A percentile compares a stretch with the other conserved stretches of the same genome.
phyloP scores from a whole-genome alignment of 2,797 vertebrate species.

The Novumbra hubbsi region DNA sequence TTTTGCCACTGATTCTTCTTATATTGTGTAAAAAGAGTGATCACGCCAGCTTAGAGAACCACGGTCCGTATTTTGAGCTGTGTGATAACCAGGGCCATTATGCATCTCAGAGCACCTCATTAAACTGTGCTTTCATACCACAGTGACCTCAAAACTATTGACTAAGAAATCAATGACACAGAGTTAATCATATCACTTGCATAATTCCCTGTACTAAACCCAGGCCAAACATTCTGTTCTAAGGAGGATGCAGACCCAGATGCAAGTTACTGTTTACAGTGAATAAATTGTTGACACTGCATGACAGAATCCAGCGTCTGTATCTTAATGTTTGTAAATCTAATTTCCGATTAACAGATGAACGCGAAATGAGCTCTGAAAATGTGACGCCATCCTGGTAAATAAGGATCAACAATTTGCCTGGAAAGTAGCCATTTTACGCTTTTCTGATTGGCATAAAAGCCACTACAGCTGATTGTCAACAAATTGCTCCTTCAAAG shows the following conservation, averaged over 20 bases:
- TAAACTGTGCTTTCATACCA: constrained; percentile 9
- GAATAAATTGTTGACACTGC: background rate
- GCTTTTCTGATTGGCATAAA: constrained; percentile 25
- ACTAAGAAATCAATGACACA: constrained; percentile 18
- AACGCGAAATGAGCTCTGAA: background rate
- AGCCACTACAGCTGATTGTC: constrained; percentile 59
- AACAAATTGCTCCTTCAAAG: constrained; percentile 73
- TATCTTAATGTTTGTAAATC: constrained; percentile 1
- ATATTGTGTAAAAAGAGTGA: background rate
- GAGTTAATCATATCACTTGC: constrained; percentile 6
- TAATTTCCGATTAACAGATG: background rate
- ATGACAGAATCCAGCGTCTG: background rate
- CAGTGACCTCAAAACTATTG: constrained; percentile 48
- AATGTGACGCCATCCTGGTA: background rate
- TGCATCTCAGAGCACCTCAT: constrained; percentile 2
- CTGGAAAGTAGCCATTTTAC: constrained; percentile 20
- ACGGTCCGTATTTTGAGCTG: background rate
- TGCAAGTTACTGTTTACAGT: background rate
- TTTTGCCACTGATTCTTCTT: background rate
- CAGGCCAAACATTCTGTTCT: background rate
- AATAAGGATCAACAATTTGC: background rate
- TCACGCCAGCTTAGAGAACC: background rate
- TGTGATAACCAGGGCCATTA: background rate
- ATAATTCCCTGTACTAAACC: background rate
- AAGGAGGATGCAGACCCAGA: background rate